Conservation (phyloP, 2,888 invertebrate species). For the Torymus aiolomorphi region DNA sequence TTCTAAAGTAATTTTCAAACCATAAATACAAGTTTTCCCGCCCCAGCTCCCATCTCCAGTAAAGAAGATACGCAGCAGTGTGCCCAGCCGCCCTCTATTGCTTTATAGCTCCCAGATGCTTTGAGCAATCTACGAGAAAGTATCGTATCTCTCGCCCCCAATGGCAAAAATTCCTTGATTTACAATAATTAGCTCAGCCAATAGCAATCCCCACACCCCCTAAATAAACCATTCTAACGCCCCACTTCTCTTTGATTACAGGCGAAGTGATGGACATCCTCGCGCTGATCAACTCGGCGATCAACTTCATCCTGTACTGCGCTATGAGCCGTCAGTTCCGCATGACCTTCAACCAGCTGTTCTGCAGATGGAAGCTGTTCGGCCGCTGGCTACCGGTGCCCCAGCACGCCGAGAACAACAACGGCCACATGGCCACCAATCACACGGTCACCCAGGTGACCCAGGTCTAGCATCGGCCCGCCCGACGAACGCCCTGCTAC, state of each 20-base stretch:
- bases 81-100: too few species aligned
- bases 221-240: not conserved
- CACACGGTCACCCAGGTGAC: constrained; percentile 74
- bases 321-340: constrained; percentile 96
- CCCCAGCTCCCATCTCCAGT: too few species aligned
- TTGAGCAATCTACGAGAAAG: too few species aligned
- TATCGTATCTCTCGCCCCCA: not conserved
- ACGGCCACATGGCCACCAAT: constrained; percentile 70
- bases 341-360: constrained; percentile 84
- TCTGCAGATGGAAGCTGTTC: constrained; percentile 74
- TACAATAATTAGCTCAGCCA: not conserved
- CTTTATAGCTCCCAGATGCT: too few species aligned
- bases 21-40: not conserved
- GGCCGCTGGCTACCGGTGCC: constrained; percentile 69
- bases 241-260: constrained; percentile 55
- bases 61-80: too few species aligned
- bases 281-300: constrained; percentile 92
- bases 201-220: too few species aligned
- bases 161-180: too few species aligned
- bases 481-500: constrained; percentile 55
- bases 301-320: constrained; percentile 95
- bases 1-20: not conserved
- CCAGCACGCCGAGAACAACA: constrained; percentile 68
- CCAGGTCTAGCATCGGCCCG: constrained; percentile 70
- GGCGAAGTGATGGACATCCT: constrained; percentile 91